Evolutionary conservation across 2,113 vertebrate species (phyloP).

Genomic region (Lepus timidus): DNA sequence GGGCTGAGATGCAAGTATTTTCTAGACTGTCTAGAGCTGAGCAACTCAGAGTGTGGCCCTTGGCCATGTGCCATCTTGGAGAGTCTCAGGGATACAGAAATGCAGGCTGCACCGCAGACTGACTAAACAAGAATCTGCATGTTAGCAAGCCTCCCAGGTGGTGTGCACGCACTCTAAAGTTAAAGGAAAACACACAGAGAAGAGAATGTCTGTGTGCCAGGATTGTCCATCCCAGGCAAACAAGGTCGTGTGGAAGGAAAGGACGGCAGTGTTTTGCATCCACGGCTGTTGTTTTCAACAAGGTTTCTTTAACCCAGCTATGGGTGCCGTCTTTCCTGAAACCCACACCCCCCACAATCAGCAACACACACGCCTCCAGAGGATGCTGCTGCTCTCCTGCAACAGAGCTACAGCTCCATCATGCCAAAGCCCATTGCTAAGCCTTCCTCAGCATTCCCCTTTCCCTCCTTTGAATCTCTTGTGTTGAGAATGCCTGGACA

Average conservation of each 20-base stretch:
- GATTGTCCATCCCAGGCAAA: neutral
- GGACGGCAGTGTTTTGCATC: neutral
- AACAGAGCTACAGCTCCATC: neutral
- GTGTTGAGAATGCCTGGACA: neutral
- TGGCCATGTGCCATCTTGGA: neutral
- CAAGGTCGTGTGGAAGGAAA: neutral
- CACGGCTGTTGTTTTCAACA: neutral
- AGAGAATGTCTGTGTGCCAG: neutral
- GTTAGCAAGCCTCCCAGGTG: neutral
- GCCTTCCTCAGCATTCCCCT: neutral
- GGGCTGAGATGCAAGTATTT: constrained; percentile 16
- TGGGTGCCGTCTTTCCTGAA: neutral
- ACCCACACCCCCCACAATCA: neutral
- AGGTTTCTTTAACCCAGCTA: neutral
- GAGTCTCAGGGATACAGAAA: neutral
- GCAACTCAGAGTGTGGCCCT: neutral
- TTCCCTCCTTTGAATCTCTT: neutral
- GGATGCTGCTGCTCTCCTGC: neutral
- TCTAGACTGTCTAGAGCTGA: constrained; percentile 18
- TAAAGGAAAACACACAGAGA: neutral
- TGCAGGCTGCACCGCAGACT: neutral
- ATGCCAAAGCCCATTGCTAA: neutral
- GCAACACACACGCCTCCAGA: neutral
- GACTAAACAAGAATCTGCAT: neutral
- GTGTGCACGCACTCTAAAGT: neutral